Conservation (phyloP, 2,888 invertebrate genomes). For the Darwinula stevensoni region DNA sequence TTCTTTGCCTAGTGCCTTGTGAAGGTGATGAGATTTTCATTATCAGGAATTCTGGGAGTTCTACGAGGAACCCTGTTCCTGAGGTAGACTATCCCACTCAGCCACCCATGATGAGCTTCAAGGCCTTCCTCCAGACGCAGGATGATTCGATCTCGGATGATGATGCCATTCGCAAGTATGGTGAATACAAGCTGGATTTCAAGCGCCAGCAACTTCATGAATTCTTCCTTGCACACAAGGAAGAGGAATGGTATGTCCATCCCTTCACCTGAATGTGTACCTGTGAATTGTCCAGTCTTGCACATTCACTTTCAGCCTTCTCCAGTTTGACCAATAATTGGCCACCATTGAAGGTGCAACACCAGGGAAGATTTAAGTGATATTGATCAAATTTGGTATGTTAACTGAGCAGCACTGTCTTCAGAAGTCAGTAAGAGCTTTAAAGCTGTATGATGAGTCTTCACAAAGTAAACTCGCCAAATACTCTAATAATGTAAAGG, state of each 20-base stretch:
- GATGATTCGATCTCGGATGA: conserved; percentile 94
- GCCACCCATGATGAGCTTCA: conserved; percentile 85
- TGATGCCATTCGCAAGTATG: conserved; percentile 83
- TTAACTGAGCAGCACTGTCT: no score
- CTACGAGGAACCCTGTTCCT: conserved; percentile 3
- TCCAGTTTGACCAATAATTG: no score
- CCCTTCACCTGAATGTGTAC: not conserved
- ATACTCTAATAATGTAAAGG: no score
- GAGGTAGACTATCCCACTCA: conserved; percentile 30
- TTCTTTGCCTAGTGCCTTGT: not conserved
- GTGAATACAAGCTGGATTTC: conserved; percentile 93
- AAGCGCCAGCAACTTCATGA: conserved; percentile 84
- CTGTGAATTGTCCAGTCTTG: not conserved
- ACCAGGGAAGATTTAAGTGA: no score
- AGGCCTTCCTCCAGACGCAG: conserved; percentile 78
- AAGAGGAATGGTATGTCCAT: conserved; percentile 84
- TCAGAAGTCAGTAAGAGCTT: no score
- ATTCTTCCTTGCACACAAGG: conserved; percentile 95
- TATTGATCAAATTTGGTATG: no score
- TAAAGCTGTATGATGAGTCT: no score
- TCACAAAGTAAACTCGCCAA: no score
- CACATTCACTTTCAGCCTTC: not conserved
- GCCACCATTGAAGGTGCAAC: no score
- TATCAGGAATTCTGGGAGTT: no score
- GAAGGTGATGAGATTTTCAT: no score